These are phyloP conservation scores for Toxotes lorentzi DNA, from an alignment of 2,797 vertebrate genomes.

Conservation along the genomic window DNA sequence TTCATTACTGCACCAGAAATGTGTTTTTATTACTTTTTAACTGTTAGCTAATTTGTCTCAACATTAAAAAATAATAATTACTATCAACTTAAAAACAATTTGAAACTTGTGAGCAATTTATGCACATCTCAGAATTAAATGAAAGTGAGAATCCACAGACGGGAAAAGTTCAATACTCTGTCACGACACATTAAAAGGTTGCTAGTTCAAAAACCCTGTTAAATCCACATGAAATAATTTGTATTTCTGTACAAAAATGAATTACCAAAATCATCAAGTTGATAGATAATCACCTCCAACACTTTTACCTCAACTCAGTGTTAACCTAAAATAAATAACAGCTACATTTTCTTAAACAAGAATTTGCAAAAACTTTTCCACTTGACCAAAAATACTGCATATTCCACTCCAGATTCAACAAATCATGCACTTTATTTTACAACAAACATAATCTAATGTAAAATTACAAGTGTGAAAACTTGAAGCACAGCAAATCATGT, in stretches of 20 bases:
- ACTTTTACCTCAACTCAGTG: conserved; percentile 11
- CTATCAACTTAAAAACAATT: conserved; percentile 24
- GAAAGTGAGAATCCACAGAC: neutral
- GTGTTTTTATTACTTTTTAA: conserved; percentile 19
- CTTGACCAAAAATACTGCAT: neutral
- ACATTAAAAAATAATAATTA: conserved; percentile 18
- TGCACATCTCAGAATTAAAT: neutral
- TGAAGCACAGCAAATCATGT: conserved; percentile 27
- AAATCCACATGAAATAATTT: conserved; percentile 17
- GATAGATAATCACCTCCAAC: neutral
- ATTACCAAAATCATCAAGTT: neutral
- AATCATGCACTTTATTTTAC: conserved; percentile 38
- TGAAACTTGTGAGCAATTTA: neutral
- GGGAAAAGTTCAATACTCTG: neutral
- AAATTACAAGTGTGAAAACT: conserved; percentile 48
- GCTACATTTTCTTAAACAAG: conserved; percentile 11
- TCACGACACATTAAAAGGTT: neutral
- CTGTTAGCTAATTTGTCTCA: neutral
- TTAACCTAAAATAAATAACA: conserved; percentile 25
- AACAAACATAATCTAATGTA: conserved; percentile 25
- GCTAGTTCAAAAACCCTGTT: neutral
- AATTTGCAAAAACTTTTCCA: conserved; percentile 3
- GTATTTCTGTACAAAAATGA: conserved; percentile 11
- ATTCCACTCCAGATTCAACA: conserved; percentile 21
- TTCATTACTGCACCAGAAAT: neutral